phyloP scores from a whole-genome alignment of 1,140 invertebrate genomes.

The Apis dorsata region DNA sequence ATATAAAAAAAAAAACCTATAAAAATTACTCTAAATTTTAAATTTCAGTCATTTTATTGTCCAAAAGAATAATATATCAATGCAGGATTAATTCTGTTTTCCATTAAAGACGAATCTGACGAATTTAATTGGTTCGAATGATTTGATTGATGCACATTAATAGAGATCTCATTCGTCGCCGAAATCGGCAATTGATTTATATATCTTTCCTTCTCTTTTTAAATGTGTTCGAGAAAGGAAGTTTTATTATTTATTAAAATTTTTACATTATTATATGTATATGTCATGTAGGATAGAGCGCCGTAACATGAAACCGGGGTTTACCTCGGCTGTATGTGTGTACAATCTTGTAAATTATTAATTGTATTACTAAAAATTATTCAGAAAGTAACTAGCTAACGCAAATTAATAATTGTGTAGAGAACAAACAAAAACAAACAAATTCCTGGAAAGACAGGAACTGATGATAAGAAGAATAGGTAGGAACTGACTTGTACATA shows the following conservation, averaged over 20 bases:
- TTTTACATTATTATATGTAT: conserved; percentile 52
- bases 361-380: conserved; percentile 66
- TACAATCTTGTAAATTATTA: conserved; percentile 78
- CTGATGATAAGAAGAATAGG: conserved; percentile 62
- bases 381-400: conserved; percentile 63
- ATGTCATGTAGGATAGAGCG: conserved; percentile 49
- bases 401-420: conserved; percentile 68
- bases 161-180: conserved; percentile 30
- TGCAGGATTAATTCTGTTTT: neutral
- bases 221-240: conserved; percentile 18
- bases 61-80: too few relatives aligned
- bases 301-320: conserved; percentile 45
- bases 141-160: neutral
- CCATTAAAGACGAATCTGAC: neutral
- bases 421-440: conserved; percentile 48
- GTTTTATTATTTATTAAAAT: conserved; percentile 70
- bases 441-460: conserved; percentile 63
- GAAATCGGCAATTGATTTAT: conserved; percentile 11
- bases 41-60: too few relatives aligned
- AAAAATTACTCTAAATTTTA: too few relatives aligned
- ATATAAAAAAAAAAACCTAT: too few relatives aligned
- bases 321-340: conserved; percentile 65
- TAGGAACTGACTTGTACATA: conserved; percentile 76
- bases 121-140: neutral
- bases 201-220: neutral